phyloP scores from a whole-genome alignment of 2,797 vertebrate genomes.

The Dendrocincla fuliginosa region DNA sequence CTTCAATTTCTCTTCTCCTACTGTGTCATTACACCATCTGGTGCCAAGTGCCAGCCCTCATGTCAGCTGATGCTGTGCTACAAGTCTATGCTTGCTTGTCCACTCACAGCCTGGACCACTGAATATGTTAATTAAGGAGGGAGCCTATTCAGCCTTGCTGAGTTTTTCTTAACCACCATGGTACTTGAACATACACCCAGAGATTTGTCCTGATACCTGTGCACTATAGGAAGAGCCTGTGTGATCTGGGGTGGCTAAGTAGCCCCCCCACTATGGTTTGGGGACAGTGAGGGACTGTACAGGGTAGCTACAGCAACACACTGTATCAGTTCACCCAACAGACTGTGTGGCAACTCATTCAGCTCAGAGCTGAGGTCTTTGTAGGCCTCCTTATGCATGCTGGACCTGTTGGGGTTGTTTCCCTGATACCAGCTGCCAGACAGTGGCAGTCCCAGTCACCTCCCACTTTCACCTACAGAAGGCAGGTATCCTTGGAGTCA shows the following conservation, averaged over 20 bases:
- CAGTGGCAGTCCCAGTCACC: background rate
- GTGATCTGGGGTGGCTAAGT: background rate
- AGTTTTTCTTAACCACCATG: background rate
- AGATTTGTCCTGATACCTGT: background rate
- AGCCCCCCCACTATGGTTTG: background rate
- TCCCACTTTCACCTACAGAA: background rate
- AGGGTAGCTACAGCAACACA: background rate
- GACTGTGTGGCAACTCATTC: background rate
- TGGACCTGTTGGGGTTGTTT: background rate
- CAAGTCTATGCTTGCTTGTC: background rate
- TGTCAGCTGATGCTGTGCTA: background rate
- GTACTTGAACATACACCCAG: background rate
- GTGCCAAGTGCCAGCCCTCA: background rate
- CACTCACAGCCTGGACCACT: background rate
- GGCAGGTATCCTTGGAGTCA: background rate
- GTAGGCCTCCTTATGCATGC: background rate
- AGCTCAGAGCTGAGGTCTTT: background rate
- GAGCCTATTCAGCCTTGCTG: background rate
- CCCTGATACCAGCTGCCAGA: background rate
- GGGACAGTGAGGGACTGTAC: background rate
- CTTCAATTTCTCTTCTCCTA: background rate
- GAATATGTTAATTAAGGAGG: background rate
- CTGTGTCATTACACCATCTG: background rate
- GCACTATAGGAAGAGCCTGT: background rate
- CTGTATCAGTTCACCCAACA: background rate